Base-by-base conservation (phyloP, 2,113 vertebrate genomes). In the Gobius niger region DNA sequence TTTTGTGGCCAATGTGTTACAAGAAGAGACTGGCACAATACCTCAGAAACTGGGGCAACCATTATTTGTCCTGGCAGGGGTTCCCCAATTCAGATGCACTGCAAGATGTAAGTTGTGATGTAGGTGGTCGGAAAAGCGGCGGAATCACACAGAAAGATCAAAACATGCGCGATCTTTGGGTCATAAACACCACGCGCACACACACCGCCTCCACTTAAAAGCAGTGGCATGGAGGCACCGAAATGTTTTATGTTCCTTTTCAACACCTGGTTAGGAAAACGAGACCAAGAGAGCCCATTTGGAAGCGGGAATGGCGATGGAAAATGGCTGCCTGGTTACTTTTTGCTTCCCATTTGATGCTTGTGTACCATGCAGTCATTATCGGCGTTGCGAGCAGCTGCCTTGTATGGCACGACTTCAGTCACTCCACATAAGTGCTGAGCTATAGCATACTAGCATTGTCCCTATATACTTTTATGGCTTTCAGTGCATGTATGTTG, bases 201-300 rank as follows among this genome's bases (percentile, higher is more conserved):
- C 72, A 64, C 72, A 68, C 49, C 41, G 60, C 53, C 59, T 71
- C 56, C 34, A 83, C 80, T 77, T 78, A 67, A 88, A 90, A 83
- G 85, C 54, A 9, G 75, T 73, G 78, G 77, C 82, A 67, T 9
- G 46, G 81, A 56, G 70, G 73, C 84, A 71, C 66, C 68, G 85
- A 81, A 63, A 81, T 82, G 78, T 81, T 85, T 90, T 78, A 88
- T 90, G 87, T 81, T 85, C 71, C 82, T 80, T 88, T 81, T 90
- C 84, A 85, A 53, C 84, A 85, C 82, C 85, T 87, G 84, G 74
- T 80, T 69, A 63, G 78, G 64, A 75, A 83, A 82, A 77, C 11
- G 67, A 78, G 66, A 83, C 60, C 18, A 49, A 76, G 56, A 65
- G 57, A 63, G 68, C 71, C 15, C 66, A 18, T 44, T 41, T 42